Evolutionary conservation across 1,140 invertebrate species (phyloP), one percentile per base, ranked within the genome.

Genomic region (Pararge aegeria): DNA sequence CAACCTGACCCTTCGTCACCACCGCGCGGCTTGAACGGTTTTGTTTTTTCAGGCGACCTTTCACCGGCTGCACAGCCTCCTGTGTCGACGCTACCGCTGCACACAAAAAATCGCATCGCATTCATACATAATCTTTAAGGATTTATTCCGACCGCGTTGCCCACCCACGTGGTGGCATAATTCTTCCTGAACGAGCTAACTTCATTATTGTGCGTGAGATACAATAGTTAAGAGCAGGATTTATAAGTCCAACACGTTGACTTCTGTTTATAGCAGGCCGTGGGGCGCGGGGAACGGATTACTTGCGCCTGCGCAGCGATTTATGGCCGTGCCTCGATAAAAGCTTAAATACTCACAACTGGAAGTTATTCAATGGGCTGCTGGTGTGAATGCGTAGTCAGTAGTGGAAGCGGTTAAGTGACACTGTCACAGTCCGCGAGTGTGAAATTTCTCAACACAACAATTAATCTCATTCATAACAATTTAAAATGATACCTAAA

Each of bases 141-240:
- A 82, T 80, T 87, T 81, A 79, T 73, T 75, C 69, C 66, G 55
- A 73, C 70, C 75, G 71, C 71, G 65, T 76, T 70, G 86, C 69
- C 86, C 86, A 87, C 86, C 86, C 86, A 89, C 84, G 79, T 83
- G 79, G 83, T 73, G 53, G 70, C 73, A 82, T 89, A 89, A 78
- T 85, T 89, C 86, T 86, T 80, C 83, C 75, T 75, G 77, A 86
- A 87, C 80, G 84, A 89, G 83, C 87, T 81, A 87, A 89, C 84
- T 89, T 89, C 87, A 89, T 89, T 89, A 89, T 89, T 89, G 87
- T 89, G 82, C 79, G 73, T 81, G 82, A 85, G 84, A 87, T 89
- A 89, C 87, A 89, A 87, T 89, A 87, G 84, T 87, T 87, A 89
- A 87, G 86, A 86, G 75, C 82, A 84, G 83, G 84, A 89, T 89